A percentile compares a stretch with the other conserved stretches of the same genome.
Conservation (phyloP, 2,888 invertebrate genomes). For the Campopleginae sp. region DNA sequence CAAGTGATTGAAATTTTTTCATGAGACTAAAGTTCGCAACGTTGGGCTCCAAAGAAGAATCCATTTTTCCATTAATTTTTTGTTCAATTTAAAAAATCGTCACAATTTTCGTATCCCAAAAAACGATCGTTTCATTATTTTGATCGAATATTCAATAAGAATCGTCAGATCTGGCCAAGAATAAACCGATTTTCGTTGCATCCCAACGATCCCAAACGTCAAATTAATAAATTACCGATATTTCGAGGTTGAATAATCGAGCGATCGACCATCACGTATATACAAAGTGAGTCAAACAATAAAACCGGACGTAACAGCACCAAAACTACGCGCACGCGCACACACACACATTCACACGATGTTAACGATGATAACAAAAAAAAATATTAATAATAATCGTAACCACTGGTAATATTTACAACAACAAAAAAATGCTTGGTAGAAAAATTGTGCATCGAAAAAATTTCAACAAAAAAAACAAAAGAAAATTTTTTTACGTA, state of each 20-base stretch:
- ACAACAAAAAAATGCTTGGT: conserved; percentile 21
- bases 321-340: not conserved
- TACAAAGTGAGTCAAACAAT: conserved; percentile 54
- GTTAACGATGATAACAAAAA: conserved; percentile 5
- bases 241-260: conserved; percentile 2
- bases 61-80: too few species aligned
- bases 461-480: conserved; percentile 65
- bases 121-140: too few species aligned
- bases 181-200: too few species aligned
- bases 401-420: conserved; percentile 45
- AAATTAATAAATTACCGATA: not conserved
- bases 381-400: conserved; percentile 34
- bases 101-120: too few species aligned
- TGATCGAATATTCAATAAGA: too few species aligned
- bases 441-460: conserved; percentile 34
- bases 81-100: too few species aligned
- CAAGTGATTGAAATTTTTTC: not conserved
- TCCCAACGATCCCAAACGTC: too few species aligned
- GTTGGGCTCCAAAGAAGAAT: too few species aligned
- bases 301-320: conserved; percentile 41
- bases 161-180: too few species aligned
- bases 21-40: too few species aligned
- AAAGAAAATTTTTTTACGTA: conserved; percentile 54
- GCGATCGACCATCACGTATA: conserved; percentile 47
- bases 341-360: conserved; percentile 11